These are phyloP conservation scores for Apis florea DNA, from an alignment of 1,140 invertebrate species.

Conservation along the genomic window DNA sequence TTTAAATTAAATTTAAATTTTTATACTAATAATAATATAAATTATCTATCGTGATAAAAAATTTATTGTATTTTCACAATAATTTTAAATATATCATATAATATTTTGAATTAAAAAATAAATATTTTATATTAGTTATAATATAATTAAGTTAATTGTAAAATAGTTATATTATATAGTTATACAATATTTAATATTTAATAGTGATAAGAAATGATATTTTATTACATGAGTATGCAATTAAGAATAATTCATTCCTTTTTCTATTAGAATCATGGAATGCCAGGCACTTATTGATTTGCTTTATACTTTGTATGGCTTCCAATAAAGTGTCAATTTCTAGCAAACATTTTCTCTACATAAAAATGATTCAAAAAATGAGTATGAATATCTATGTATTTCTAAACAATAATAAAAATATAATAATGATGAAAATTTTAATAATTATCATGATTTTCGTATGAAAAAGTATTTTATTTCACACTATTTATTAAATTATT, in stretches of 20 bases:
- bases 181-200: too few relatives aligned
- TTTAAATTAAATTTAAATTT: too few relatives aligned
- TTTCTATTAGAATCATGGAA: background rate
- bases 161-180: too few relatives aligned
- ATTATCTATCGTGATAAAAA: too few relatives aligned
- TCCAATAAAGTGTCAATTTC: background rate
- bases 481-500: background rate
- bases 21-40: too few relatives aligned
- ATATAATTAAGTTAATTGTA: too few relatives aligned
- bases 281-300: background rate
- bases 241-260: background rate
- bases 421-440: background rate
- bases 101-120: too few relatives aligned
- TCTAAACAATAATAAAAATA: background rate
- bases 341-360: background rate
- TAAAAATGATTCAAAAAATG: background rate
- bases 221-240: background rate
- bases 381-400: background rate
- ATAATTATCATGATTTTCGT: background rate
- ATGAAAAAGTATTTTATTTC: background rate
- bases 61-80: too few relatives aligned
- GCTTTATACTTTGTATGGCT: background rate
- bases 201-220: background rate
- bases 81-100: too few relatives aligned
- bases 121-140: too few relatives aligned